Evolutionary conservation across 2,113 vertebrate species (phyloP).

Genomic region (Notechis scutatus): DNA sequence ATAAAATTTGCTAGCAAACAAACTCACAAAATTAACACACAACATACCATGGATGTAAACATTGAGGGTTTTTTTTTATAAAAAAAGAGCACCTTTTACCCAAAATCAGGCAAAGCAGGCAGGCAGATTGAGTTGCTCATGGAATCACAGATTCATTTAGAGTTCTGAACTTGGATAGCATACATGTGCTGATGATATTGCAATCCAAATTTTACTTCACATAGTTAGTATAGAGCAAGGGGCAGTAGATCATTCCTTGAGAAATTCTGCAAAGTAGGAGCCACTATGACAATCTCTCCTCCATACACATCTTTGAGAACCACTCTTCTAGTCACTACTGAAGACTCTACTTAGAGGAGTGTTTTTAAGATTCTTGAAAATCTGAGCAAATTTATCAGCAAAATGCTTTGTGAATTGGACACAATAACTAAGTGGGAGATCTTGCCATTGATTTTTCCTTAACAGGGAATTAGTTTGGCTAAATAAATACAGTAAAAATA

Average conservation of each 20-base stretch:
- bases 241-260: neutral
- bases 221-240: neutral
- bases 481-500: neutral
- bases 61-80: too few relatives aligned
- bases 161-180: too few relatives aligned
- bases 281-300: neutral
- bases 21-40: too few relatives aligned
- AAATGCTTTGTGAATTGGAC: neutral
- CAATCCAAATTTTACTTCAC: neutral
- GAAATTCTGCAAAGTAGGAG: neutral
- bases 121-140: too few relatives aligned
- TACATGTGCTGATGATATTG: too few relatives aligned
- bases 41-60: too few relatives aligned
- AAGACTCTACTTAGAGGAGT: neutral
- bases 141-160: too few relatives aligned
- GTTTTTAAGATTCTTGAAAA: neutral
- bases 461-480: neutral
- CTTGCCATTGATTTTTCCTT: neutral
- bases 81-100: too few relatives aligned
- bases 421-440: neutral
- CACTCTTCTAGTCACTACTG: neutral
- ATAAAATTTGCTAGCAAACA: too few relatives aligned
- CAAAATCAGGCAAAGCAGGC: too few relatives aligned
- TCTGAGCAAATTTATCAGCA: neutral
- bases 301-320: neutral